Percentiles rank a stretch among this genome's conserved stretches.
Evolutionary conservation across 2,888 invertebrate genomes (phyloP).

Genomic region (Petrolisthes cinctipes): DNA sequence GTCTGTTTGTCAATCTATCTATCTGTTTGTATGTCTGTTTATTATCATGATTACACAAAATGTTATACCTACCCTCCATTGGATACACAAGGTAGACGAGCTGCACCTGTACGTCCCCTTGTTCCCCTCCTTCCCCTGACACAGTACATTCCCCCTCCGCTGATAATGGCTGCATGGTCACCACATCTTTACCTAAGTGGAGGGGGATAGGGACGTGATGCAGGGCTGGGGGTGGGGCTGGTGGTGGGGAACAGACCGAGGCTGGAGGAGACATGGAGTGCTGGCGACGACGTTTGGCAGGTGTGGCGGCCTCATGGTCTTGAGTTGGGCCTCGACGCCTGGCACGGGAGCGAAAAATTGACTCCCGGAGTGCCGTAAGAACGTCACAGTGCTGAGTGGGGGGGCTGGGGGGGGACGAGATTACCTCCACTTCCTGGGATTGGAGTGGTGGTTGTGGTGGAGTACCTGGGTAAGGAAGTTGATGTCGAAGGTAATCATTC

Average conservation of each 20-base stretch:
- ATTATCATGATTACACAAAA: not conserved
- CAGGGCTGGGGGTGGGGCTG: not conserved
- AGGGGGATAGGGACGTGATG: not conserved
- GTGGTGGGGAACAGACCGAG: not conserved
- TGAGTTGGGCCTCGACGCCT: slow-evolving; percentile 13
- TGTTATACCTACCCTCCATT: not conserved
- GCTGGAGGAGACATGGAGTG: not conserved
- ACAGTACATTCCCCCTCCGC: slow-evolving; percentile 24
- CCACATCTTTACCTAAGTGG: too few relatives aligned
- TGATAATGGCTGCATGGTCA: not conserved
- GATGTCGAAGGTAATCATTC: slow-evolving; percentile 8
- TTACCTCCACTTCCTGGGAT: not conserved
- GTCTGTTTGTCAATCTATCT: not conserved
- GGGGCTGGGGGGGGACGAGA: not conserved
- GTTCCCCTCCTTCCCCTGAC: slow-evolving; percentile 24
- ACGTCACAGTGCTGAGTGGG: slow-evolving; percentile 32
- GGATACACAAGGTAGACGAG: slow-evolving; percentile 65
- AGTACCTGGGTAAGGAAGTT: not conserved
- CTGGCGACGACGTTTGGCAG: not conserved
- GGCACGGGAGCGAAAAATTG: slow-evolving; percentile 53
- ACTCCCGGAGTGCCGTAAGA: slow-evolving; percentile 48
- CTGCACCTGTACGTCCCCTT: slow-evolving; percentile 51
- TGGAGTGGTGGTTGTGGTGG: not conserved
- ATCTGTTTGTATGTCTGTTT: not conserved
- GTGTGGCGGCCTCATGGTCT: not conserved